phyloP scores from a whole-genome alignment of 2,888 invertebrate species.

The Phengaris arion region DNA sequence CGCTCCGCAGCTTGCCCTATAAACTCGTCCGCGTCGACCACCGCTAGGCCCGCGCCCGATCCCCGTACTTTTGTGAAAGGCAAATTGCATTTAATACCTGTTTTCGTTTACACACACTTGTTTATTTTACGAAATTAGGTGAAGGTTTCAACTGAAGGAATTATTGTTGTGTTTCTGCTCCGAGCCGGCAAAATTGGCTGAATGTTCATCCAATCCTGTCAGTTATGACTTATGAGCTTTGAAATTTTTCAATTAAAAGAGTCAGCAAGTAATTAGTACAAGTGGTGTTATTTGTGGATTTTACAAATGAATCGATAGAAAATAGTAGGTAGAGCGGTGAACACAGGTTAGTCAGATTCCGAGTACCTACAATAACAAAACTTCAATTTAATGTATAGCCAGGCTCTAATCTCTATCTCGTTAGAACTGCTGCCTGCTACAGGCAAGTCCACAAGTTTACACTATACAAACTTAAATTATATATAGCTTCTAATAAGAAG shows the following conservation, averaged over 20 bases:
- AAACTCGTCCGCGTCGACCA: constrained; percentile 53
- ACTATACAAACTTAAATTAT: background rate
- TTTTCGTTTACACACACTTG: constrained; percentile 29
- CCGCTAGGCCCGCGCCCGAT: constrained; percentile 14
- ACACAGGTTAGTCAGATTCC: no score
- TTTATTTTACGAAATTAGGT: constrained; percentile 6
- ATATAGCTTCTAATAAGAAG: background rate
- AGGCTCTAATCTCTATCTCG: background rate
- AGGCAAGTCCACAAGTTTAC: background rate
- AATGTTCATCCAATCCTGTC: background rate
- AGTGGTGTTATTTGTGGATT: background rate
- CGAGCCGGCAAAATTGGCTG: background rate
- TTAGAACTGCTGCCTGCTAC: background rate
- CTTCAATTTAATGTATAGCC: background rate
- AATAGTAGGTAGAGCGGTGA: no score
- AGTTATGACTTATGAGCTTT: background rate
- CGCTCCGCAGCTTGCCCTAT: constrained; percentile 61
- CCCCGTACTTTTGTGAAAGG: constrained; percentile 64
- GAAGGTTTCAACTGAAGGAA: background rate
- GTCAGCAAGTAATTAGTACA: no score
- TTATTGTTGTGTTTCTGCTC: background rate
- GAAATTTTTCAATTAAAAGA: background rate
- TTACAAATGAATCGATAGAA: background rate
- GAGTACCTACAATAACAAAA: no score
- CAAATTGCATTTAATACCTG: constrained; percentile 48